Evolutionary conservation across 2,797 vertebrate genomes (phyloP).

Genomic region (Tapirus indicus): DNA sequence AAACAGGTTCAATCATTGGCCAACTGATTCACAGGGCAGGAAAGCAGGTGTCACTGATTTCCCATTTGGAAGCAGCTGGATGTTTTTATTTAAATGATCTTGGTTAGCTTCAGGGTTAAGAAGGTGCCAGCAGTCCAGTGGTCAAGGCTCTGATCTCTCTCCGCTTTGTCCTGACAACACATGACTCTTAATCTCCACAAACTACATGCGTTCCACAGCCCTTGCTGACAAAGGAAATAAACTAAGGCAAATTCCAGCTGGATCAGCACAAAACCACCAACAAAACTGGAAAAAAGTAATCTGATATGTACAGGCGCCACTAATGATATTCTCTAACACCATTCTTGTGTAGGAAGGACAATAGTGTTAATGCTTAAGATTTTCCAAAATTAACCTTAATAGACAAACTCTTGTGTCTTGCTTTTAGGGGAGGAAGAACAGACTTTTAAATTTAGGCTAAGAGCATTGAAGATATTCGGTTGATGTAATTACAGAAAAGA

Average conservation of each 20-base stretch:
- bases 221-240: slow-evolving; percentile 20
- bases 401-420: not conserved
- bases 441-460: slow-evolving; percentile 30
- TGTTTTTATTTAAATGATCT: slow-evolving; percentile 58
- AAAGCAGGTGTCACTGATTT: slow-evolving; percentile 32
- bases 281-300: not conserved
- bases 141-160: not conserved
- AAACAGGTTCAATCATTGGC: not conserved
- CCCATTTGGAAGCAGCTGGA: slow-evolving; percentile 60
- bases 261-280: not conserved
- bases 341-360: not conserved
- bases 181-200: not conserved
- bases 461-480: not conserved
- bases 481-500: slow-evolving; percentile 9
- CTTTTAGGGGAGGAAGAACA: not conserved
- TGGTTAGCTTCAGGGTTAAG: not conserved
- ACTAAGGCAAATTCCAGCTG: not conserved
- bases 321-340: not conserved
- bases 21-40: not conserved
- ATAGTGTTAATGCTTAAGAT: not conserved
- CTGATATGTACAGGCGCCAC: not conserved
- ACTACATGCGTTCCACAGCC: not conserved
- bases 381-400: slow-evolving; percentile 32
- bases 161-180: not conserved
- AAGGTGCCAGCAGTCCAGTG: not conserved